Evolutionary conservation across 1,140 invertebrate species (phyloP).

Genomic region (Apis florea): DNA sequence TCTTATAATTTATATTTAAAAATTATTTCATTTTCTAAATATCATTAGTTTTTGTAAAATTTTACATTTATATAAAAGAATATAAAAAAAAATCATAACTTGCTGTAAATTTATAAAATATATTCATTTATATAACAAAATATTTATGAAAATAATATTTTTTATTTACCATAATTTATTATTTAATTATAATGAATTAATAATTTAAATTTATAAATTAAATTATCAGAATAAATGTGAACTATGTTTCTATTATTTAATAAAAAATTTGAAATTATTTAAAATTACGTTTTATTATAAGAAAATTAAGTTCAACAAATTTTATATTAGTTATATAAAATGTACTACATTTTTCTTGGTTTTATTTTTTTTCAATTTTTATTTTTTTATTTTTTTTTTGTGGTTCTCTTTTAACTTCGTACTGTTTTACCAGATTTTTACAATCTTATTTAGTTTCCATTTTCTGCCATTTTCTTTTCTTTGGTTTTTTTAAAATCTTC

Average conservation of each 20-base stretch:
- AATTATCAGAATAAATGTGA: too few relatives aligned
- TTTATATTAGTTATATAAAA: neutral
- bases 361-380: neutral
- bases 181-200: neutral
- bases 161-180: neutral
- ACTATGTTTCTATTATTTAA: too few relatives aligned
- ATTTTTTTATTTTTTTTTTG: neutral
- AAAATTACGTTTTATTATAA: too few relatives aligned
- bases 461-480: neutral
- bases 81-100: too few relatives aligned
- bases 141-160: too few relatives aligned
- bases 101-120: too few relatives aligned
- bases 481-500: neutral
- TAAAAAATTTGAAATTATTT: too few relatives aligned
- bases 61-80: too few relatives aligned
- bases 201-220: too few relatives aligned
- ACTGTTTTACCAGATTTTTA: conserved; percentile 1
- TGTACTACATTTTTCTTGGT: neutral
- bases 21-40: neutral
- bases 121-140: too few relatives aligned
- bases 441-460: neutral
- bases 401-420: neutral
- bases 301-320: neutral
- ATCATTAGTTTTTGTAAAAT: too few relatives aligned
- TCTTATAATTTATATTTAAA: neutral